A percentile compares a stretch with the other conserved stretches of the same genome.
Conservation (phyloP, 2,113 vertebrate genomes). For the Symphodus melops region DNA sequence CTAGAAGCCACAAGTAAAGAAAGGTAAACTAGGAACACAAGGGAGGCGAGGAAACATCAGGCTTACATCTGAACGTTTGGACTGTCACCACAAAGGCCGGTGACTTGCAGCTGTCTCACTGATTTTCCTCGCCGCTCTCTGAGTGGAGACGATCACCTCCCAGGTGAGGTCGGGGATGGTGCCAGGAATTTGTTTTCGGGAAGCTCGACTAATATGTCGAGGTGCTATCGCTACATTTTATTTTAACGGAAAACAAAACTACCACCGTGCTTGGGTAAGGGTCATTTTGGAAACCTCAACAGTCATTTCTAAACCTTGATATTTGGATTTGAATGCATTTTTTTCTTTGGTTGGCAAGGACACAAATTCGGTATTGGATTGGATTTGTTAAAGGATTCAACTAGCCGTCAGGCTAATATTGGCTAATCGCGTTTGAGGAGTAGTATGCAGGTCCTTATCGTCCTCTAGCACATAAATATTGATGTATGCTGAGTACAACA, state of each 20-base stretch:
- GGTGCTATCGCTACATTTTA: no score
- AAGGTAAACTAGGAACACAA: neutral
- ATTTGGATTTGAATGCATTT: neutral
- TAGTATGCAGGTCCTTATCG: no score
- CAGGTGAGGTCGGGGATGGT: neutral
- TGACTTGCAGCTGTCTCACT: neutral
- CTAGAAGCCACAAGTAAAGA: constrained; percentile 17
- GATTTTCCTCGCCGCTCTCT: neutral
- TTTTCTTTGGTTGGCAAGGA: neutral
- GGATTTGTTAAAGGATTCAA: neutral
- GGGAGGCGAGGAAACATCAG: neutral
- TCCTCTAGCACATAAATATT: no score
- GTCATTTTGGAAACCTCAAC: neutral
- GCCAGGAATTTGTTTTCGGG: no score
- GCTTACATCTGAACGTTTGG: neutral
- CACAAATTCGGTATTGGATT: neutral
- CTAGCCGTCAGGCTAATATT: neutral
- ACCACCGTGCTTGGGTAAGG: neutral
- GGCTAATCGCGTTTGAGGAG: no score
- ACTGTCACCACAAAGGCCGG: neutral
- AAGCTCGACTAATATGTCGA: no score
- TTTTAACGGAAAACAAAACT: no score
- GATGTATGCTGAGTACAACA: no score
- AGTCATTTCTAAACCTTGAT: neutral
- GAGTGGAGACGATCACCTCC: neutral